Base-by-base conservation (phyloP, 2,797 vertebrate species). In the Syncerus caffer region DNA sequence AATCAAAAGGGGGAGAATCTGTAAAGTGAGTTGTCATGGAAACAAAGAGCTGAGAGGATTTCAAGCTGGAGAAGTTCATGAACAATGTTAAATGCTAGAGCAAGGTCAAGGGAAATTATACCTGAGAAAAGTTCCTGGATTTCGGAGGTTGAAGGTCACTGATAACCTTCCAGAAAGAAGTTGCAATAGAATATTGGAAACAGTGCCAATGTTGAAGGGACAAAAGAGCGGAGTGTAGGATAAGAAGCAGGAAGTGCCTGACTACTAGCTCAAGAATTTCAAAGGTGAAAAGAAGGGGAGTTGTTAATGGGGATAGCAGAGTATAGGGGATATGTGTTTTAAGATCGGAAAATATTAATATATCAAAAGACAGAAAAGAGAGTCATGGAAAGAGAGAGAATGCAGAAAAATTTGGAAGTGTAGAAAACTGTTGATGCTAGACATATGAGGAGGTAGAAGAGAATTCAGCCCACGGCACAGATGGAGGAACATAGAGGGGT, bases 41-140 rank as follows among this genome's bases (percentile, higher is more conserved):
- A 94, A 96, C 67, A 71, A 67, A 83, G 42, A 80, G 50, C 29
- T 27, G 25, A 50, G 62, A 92, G 16, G 38, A 51, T 60, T 91
- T 76, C 50, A 89, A n/a, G 55, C 67, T 50, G 11, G 31, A 86
- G 64, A 93, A 16, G 50, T 58, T 76, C 80, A 47, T 74, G 64
- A 82, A 71, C 83, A 83, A 55, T 34, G 74, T 60, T 58, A 67
- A 86, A 83, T 83, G 21, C 42, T 86, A 79, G 55, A 79, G 45
- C 25, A 92, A 92, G 27, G 23, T 21, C 89, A 90, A 53, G n/a
- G 25, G 76, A 95, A 60, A 85, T 62, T 53, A 45, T 74, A 92
- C 64, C 85, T 53, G 45, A 95, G 92, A 88, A 94, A 90, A 92
- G 16, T 82, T 60, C 84, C 29, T 31, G n/a, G 64, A 80, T 71